Evolutionary conservation across 2,113 vertebrate species (phyloP).

Genomic region (Poecile atricapillus): DNA sequence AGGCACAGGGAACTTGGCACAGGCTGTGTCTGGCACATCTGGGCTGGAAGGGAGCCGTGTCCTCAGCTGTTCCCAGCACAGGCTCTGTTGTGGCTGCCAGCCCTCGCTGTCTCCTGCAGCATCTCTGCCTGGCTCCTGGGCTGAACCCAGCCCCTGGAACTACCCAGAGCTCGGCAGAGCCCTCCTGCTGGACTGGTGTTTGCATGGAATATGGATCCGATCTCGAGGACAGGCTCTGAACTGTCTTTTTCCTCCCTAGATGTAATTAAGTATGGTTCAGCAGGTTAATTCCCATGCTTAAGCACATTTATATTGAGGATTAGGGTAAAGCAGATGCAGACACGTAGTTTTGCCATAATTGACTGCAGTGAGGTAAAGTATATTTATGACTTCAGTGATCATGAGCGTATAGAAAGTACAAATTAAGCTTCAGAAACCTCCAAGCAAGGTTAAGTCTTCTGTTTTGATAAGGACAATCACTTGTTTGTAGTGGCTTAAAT

Average conservation of each 20-base stretch:
- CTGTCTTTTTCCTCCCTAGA: background rate
- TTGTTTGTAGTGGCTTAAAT: background rate
- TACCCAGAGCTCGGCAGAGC: background rate
- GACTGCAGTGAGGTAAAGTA: background rate
- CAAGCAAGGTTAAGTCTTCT: background rate
- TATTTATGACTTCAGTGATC: background rate
- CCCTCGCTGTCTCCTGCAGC: background rate
- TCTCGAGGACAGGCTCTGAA: background rate
- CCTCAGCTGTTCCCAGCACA: background rate
- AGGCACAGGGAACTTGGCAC: background rate
- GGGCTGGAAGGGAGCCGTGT: background rate
- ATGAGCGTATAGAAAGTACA: background rate
- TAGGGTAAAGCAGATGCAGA: background rate
- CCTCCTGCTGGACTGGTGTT: rapidly evolving
- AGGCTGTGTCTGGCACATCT: background rate
- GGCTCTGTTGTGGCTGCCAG: background rate
- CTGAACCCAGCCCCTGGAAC: background rate
- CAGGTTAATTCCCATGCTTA: background rate
- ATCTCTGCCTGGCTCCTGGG: background rate
- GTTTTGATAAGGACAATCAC: background rate
- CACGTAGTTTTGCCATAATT: background rate
- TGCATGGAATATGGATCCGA: rapidly evolving
- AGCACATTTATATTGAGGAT: background rate
- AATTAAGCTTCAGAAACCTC: background rate
- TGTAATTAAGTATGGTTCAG: background rate